Percentiles rank a stretch among this genome's conserved stretches.
phyloP scores from a whole-genome alignment of 1,140 invertebrate genomes.

The Pantala flavescens region DNA sequence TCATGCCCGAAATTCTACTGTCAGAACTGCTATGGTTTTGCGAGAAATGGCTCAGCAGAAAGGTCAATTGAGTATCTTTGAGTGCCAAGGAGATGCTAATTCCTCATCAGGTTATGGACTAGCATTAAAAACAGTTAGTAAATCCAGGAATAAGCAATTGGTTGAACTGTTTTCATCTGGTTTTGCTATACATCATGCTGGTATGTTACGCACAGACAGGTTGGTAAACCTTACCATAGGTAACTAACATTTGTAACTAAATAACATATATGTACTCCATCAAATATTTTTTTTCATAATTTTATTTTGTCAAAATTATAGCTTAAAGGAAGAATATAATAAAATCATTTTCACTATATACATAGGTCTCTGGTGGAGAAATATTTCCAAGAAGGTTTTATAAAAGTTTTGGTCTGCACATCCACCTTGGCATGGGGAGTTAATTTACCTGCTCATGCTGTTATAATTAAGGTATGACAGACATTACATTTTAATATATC shows the following conservation, averaged over 20 bases:
- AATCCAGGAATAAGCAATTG: slow-evolving; percentile 64
- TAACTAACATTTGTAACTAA: neutral
- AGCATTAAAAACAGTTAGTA: slow-evolving; percentile 52
- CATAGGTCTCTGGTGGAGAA: slow-evolving; percentile 72
- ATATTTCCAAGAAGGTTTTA: slow-evolving; percentile 75
- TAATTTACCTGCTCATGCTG: slow-evolving; percentile 95
- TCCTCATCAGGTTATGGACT: slow-evolving; percentile 45
- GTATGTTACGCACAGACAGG: slow-evolving; percentile 77
- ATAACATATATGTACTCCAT: neutral
- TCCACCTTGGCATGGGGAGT: slow-evolving; percentile 99
- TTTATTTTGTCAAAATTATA: neutral
- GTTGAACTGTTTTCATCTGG: slow-evolving; percentile 75
- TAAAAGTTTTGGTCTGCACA: slow-evolving; percentile 93
- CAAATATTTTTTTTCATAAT: neutral
- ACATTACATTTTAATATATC: slow-evolving; percentile 17
- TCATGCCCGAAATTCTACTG: slow-evolving; percentile 92
- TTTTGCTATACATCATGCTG: slow-evolving; percentile 94
- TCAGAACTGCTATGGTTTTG: slow-evolving; percentile 68
- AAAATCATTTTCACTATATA: slow-evolving; percentile 22
- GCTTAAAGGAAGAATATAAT: too few relatives aligned
- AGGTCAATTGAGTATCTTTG: slow-evolving; percentile 55
- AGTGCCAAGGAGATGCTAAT: slow-evolving; percentile 40
- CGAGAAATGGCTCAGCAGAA: slow-evolving; percentile 65
- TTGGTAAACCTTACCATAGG: slow-evolving; percentile 33
- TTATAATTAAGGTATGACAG: slow-evolving; percentile 75